Percentiles rank a stretch among this genome's conserved stretches.
Evolutionary conservation across 2,113 vertebrate genomes (phyloP).

Genomic region (Prietella phreatophila): DNA sequence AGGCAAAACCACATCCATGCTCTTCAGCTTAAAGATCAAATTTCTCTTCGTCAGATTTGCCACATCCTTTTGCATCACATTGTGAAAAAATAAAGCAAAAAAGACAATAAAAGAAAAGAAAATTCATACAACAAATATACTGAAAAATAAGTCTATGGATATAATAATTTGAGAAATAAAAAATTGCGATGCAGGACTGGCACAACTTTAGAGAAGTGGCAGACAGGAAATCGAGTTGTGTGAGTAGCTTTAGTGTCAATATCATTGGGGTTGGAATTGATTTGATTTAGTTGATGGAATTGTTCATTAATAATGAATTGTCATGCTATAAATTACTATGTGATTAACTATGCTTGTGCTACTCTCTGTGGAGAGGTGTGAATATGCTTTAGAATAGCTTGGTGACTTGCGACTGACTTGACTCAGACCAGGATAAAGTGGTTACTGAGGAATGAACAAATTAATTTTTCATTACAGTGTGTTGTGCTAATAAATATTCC

Average conservation of each 20-base stretch:
- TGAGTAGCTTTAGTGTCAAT: background rate
- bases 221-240: background rate
- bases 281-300: background rate
- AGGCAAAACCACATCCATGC: background rate
- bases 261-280: background rate
- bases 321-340: background rate
- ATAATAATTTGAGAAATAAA: background rate
- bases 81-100: background rate
- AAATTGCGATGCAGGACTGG: constrained; percentile 42
- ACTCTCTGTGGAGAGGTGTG: background rate
- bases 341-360: background rate
- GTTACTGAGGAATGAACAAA: background rate
- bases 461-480: background rate
- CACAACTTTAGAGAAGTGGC: constrained; percentile 55
- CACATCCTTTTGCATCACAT: background rate
- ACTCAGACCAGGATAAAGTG: background rate
- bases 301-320: background rate
- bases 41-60: background rate
- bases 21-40: background rate
- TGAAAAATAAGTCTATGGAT: background rate
- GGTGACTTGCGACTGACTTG: background rate
- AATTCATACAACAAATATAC: background rate
- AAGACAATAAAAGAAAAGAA: constrained; percentile 35
- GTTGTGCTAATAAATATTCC: background rate
- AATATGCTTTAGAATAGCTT: background rate